These are phyloP conservation scores for Coranthus polyacanthus DNA, from an alignment of 2,797 vertebrate genomes.

Conservation along the genomic window DNA sequence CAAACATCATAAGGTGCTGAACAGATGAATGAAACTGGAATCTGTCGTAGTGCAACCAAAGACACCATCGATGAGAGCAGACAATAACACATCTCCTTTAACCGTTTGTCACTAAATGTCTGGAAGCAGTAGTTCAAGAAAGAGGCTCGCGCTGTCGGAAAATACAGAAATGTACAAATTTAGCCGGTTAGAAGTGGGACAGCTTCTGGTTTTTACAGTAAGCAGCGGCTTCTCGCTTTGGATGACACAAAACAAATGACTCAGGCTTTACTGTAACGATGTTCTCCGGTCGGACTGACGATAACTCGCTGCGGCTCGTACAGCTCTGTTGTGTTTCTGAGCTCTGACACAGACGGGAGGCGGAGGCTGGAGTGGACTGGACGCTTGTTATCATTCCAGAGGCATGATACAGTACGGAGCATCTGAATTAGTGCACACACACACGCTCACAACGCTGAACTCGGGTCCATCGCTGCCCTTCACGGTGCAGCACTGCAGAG, in stretches of 20 bases:
- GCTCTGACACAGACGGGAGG: constrained; percentile 5
- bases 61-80: too few relatives aligned
- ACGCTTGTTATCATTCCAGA: constrained; percentile 47
- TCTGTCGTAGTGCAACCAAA: too few relatives aligned
- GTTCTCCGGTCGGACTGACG: not conserved
- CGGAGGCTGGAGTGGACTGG: not conserved
- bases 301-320: not conserved
- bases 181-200: too few relatives aligned
- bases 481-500: constrained; percentile 57
- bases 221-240: not conserved
- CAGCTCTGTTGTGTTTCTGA: constrained; percentile 9
- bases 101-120: too few relatives aligned
- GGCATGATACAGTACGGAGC: constrained; percentile 26
- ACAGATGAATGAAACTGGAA: too few relatives aligned
- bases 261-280: not conserved
- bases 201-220: not conserved
- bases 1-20: too few relatives aligned
- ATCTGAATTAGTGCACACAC: constrained; percentile 37
- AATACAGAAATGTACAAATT: too few relatives aligned
- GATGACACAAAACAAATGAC: constrained; percentile 5
- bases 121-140: too few relatives aligned
- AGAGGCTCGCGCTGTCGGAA: too few relatives aligned
- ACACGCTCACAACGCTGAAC: constrained; percentile 38
- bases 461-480: constrained; percentile 64
- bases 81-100: too few relatives aligned